These are phyloP conservation scores for Apantesis nais DNA, from an alignment of 2,888 invertebrate species.

Conservation along the genomic window DNA sequence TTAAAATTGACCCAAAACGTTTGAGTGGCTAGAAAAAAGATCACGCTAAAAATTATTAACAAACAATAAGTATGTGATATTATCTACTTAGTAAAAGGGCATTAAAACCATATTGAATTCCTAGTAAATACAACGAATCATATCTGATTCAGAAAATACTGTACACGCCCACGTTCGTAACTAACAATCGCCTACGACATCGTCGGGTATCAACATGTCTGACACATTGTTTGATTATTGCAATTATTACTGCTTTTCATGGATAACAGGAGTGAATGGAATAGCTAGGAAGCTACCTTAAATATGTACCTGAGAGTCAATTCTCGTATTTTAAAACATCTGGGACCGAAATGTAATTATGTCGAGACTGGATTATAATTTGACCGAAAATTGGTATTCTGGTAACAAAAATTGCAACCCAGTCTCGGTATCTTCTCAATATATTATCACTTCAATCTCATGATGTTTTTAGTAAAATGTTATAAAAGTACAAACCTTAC, in stretches of 20 bases:
- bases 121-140: background rate
- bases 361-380: too few relatives aligned
- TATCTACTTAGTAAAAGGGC: background rate
- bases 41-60: background rate
- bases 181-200: conserved; percentile 1
- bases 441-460: too few relatives aligned
- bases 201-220: background rate
- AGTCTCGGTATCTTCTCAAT: too few relatives aligned
- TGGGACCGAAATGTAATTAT: too few relatives aligned
- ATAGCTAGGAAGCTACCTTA: background rate
- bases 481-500: too few relatives aligned
- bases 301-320: background rate
- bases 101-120: background rate
- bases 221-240: conserved; percentile 11
- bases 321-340: too few relatives aligned
- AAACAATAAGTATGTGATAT: background rate
- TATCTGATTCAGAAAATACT: conserved; percentile 4
- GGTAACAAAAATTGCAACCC: too few relatives aligned
- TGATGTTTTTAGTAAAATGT: too few relatives aligned
- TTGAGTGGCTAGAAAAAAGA: too few relatives aligned
- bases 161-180: conserved; percentile 6
- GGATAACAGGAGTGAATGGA: conserved; percentile 2
- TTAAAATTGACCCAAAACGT: too few relatives aligned
- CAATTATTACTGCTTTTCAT: conserved; percentile 12
- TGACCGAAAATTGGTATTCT: too few relatives aligned